phyloP scores from a whole-genome alignment of 92 coral and sea anemone genomes.

The Siderastrea siderea region DNA sequence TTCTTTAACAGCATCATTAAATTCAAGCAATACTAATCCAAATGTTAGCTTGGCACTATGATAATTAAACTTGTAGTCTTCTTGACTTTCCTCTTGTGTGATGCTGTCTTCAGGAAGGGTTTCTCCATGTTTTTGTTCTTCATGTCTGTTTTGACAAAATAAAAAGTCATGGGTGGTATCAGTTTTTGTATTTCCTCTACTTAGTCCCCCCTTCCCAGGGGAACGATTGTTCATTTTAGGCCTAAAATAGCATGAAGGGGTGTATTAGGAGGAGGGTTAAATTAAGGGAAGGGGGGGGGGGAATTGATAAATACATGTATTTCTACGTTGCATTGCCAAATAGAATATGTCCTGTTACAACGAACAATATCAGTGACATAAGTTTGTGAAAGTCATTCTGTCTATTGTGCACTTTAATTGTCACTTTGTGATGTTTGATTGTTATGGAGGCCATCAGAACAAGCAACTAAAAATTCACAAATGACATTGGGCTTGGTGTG shows the following conservation, averaged over 20 bases:
- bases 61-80: constrained; percentile 14
- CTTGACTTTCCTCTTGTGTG: constrained; percentile 48
- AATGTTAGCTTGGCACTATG: constrained; percentile 10
- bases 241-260: no score
- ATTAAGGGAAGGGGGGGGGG: no score
- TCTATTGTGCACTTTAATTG: no score
- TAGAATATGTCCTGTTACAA: background rate
- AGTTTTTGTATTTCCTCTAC: background rate
- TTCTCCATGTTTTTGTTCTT: constrained; percentile 51
- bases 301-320: no score
- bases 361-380: background rate
- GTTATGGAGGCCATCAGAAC: background rate
- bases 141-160: constrained; percentile 25
- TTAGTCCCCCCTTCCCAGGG: no score
- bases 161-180: background rate
- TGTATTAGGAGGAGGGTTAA: no score
- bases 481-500: no score
- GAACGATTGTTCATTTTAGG: no score
- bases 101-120: constrained; percentile 29
- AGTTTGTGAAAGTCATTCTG: background rate
- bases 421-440: no score
- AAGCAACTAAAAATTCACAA: background rate
- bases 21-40: constrained; percentile 21
- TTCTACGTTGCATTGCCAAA: background rate
- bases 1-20: constrained; percentile 58